A percentile compares a stretch with the other conserved stretches of the same genome.
phyloP scores from a whole-genome alignment of 2,113 vertebrate genomes.

The Forbesichthys papilliferus region DNA sequence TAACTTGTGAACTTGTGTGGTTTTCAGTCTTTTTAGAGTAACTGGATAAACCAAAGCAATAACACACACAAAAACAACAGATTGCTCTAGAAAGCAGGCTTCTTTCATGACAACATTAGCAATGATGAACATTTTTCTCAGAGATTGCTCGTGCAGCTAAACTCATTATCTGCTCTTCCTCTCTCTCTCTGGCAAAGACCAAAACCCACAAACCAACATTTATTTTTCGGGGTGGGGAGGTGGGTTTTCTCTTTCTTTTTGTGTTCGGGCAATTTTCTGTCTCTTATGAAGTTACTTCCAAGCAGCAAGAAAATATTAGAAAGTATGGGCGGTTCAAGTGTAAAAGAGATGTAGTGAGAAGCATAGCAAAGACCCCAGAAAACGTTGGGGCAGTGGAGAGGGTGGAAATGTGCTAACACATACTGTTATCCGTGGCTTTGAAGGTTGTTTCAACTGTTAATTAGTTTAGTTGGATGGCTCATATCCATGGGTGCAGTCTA shows the following conservation, averaged over 20 bases:
- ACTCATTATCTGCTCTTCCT: slow-evolving; percentile 2
- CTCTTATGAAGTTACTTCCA: slow-evolving; percentile 52
- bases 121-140: slow-evolving; percentile 28
- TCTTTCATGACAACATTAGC: slow-evolving; percentile 10
- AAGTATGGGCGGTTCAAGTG: slow-evolving; percentile 50
- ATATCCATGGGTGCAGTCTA: slow-evolving; percentile 55
- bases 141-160: slow-evolving; percentile 10
- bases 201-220: slow-evolving; percentile 12
- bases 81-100: slow-evolving; percentile 34
- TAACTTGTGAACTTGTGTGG: not conserved
- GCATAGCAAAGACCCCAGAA: slow-evolving; percentile 9
- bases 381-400: slow-evolving; percentile 12
- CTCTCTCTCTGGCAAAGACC: not conserved
- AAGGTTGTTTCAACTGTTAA: slow-evolving; percentile 68
- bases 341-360: slow-evolving; percentile 50
- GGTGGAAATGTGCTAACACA: slow-evolving; percentile 33
- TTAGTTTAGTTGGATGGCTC: slow-evolving; percentile 65
- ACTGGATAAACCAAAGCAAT: slow-evolving; percentile 11
- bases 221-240: slow-evolving; percentile 22
- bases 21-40: slow-evolving; percentile 16
- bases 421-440: slow-evolving; percentile 57
- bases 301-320: slow-evolving; percentile 38
- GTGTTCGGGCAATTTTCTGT: slow-evolving; percentile 46
- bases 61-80: slow-evolving; percentile 29
- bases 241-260: slow-evolving; percentile 49